Evolutionary conservation across 1,140 invertebrate species (phyloP).

Genomic region (Dreissena rostriformis): DNA sequence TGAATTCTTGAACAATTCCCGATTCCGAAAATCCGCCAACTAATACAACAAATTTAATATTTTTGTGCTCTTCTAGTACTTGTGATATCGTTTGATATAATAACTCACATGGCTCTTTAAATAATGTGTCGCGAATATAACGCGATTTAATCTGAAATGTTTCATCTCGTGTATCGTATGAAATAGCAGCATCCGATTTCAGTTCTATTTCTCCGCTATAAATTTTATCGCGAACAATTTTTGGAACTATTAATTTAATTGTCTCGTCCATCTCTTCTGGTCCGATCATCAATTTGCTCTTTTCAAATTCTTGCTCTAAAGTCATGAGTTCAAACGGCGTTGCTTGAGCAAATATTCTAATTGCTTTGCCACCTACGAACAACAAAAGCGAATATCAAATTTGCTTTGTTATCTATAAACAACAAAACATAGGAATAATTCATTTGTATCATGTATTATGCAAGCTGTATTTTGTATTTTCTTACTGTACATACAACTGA

Average conservation of each 20-base stretch:
- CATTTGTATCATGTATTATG: too few relatives aligned
- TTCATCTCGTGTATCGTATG: background rate
- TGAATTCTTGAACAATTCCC: background rate
- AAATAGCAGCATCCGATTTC: background rate
- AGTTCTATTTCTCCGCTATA: background rate
- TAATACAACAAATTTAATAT: background rate
- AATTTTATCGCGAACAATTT: background rate
- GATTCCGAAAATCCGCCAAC: constrained; percentile 12
- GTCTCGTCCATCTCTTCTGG: background rate
- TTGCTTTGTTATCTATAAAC: too few relatives aligned
- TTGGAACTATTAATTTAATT: background rate
- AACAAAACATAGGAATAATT: too few relatives aligned
- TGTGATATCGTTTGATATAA: background rate
- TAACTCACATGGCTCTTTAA: background rate
- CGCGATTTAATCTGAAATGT: background rate
- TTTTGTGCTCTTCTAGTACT: background rate
- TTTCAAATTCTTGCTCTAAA: background rate
- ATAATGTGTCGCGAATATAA: background rate
- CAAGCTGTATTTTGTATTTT: too few relatives aligned
- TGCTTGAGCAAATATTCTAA: too few relatives aligned
- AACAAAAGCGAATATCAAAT: too few relatives aligned
- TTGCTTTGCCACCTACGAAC: too few relatives aligned
- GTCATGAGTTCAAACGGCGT: background rate
- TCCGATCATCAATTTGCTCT: background rate
- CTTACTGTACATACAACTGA: too few relatives aligned